phyloP scores from a whole-genome alignment of 2,113 vertebrate species.

The Oreochromis spilurus region DNA sequence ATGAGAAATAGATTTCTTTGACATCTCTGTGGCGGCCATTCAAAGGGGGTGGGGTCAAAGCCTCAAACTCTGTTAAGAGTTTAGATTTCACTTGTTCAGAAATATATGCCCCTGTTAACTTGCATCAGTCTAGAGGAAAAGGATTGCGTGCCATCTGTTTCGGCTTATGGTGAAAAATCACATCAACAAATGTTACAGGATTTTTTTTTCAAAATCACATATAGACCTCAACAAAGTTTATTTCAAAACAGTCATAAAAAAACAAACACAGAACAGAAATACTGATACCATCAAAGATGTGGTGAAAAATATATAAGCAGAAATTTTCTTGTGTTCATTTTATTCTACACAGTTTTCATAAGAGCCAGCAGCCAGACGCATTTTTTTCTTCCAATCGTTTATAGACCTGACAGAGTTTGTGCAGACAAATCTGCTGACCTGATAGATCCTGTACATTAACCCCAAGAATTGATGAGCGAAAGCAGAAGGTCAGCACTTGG shows the following conservation, averaged over 20 bases:
- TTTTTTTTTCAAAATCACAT: constrained; percentile 17
- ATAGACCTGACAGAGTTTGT: constrained; percentile 25
- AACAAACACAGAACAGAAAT: neutral
- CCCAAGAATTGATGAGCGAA: constrained; percentile 69
- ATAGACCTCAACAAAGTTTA: constrained; percentile 26
- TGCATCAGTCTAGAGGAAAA: constrained; percentile 35
- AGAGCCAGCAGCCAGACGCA: constrained; percentile 13
- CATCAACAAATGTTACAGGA: constrained; percentile 29
- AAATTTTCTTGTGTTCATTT: neutral
- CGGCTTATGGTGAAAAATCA: constrained; percentile 46
- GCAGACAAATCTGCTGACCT: constrained; percentile 60
- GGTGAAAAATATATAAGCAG: neutral
- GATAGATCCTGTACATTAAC: constrained; percentile 64
- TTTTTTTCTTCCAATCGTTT: constrained; percentile 51
- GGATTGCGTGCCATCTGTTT: constrained; percentile 40
- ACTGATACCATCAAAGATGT: constrained; percentile 9
- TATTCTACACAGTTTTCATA: constrained; percentile 25
- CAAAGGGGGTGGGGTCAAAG: constrained; percentile 28
- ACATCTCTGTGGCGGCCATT: constrained; percentile 33
- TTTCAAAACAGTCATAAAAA: neutral
- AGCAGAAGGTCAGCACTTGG: constrained; percentile 72
- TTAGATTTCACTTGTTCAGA: constrained; percentile 62
- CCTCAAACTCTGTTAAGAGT: constrained; percentile 40
- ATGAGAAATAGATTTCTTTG: constrained; percentile 47
- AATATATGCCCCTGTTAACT: constrained; percentile 53